These are phyloP conservation scores for Procambarus clarkii DNA, from an alignment of 1,140 invertebrate genomes.

Conservation along the genomic window DNA sequence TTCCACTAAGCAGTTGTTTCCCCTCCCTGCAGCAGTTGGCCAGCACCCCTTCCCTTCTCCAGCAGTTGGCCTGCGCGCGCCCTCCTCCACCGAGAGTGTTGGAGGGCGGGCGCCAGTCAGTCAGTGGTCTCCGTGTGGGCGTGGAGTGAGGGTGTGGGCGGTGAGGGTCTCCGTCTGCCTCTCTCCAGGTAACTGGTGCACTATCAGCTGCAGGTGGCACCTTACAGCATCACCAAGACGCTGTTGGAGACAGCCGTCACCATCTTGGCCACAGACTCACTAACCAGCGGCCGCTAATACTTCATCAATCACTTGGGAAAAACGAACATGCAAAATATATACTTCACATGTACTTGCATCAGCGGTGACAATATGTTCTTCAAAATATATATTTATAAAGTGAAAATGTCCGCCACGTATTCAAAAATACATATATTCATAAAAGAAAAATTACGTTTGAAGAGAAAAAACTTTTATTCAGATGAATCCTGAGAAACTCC, in stretches of 20 bases:
- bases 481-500: neutral
- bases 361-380: neutral
- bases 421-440: neutral
- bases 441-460: neutral
- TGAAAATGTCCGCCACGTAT: neutral
- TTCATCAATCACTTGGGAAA: neutral
- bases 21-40: neutral
- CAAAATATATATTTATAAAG: no score
- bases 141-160: neutral
- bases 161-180: neutral
- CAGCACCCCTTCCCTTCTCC: neutral
- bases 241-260: no score
- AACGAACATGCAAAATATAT: neutral
- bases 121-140: neutral
- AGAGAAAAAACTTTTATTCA: neutral
- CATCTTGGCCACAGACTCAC: neutral
- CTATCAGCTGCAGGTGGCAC: neutral
- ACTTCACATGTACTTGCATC: neutral
- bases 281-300: neutral
- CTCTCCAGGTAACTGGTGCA: neutral
- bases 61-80: no score
- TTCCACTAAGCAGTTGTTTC: no score
- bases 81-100: neutral
- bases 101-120: neutral
- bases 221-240: neutral